Evolutionary conservation across 2,797 vertebrate species (phyloP), one percentile per base, ranked within the genome.

Genomic region (Pantherophis alleghaniensis): DNA sequence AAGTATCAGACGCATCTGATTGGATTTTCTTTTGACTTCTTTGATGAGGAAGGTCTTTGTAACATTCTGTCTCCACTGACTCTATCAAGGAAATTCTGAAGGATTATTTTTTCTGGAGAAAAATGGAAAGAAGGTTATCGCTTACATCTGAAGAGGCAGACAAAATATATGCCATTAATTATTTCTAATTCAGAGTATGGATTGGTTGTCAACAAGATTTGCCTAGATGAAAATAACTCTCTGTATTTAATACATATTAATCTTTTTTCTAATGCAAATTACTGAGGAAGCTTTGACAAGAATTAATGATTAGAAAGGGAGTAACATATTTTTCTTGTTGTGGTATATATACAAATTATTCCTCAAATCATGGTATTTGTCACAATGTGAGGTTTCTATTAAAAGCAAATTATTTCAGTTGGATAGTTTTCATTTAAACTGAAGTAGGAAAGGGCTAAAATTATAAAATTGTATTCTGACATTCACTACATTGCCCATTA

Each of bases 41-140:
- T 91, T n/a, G 92, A 86, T n/a, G 90, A 56, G 55, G 90, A 91
- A 60, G 90, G 87, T 32, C 83, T 93, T 93, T 93, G 56, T 32
- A 20, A 22, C 74, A 86, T 79, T 32, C 92, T 94, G 92, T 91
- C 63, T 61, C 74, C 53, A 87, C n/a, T 51, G 55, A 89, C 74
- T 93, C 87, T 94, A 9, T 93, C 94, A 93, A 97, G 83, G 88
- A 95, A 91, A 63, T 90, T 93, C 93, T 96, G 95, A 56, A 97
- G 74, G 86, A 94, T 90, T 60, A 94, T 88, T 91, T 94, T 97
- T 88, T 97, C 98, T 98, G 96, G 60, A 24, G 94, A 91, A 94
- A 91, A 57, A 93, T n/a, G 60, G 47, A 59, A 94, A 91, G 79
- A 90, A 86, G 13, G 51, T 42, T 28, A 57, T 90, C 61, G 89